A percentile compares a stretch with the other conserved stretches of the same genome.
These are phyloP conservation scores for Gastrophryne carolinensis DNA, from an alignment of 2,797 vertebrate genomes.

Conservation along the genomic window DNA sequence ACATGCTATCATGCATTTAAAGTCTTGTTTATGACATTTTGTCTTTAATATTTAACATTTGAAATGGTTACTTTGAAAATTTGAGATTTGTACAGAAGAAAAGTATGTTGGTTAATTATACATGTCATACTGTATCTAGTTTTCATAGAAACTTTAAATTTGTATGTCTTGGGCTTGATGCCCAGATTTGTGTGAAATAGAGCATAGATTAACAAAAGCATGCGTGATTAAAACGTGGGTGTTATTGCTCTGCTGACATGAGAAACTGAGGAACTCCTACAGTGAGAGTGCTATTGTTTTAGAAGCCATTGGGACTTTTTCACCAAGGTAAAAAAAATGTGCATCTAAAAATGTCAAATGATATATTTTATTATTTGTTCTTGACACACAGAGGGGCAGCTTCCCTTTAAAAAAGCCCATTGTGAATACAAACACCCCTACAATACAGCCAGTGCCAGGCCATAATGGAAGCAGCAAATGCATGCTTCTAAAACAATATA, in stretches of 20 bases:
- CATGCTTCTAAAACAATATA: conserved; percentile 3
- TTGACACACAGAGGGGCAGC: conserved; percentile 6
- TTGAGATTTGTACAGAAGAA: too few species aligned
- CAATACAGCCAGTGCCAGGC: conserved; percentile 16
- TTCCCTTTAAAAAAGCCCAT: neutral
- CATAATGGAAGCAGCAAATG: conserved; percentile 14
- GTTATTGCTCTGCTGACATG: conserved; percentile 32
- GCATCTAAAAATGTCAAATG: conserved; percentile 4
- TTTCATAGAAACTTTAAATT: conserved; percentile 12
- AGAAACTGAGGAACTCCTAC: conserved; percentile 19
- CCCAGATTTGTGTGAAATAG: conserved; percentile 36
- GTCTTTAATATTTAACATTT: too few species aligned
- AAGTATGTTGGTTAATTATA: too few species aligned
- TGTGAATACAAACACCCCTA: conserved; percentile 8
- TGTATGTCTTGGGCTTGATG: conserved; percentile 15
- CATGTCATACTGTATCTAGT: too few species aligned
- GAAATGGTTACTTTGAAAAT: too few species aligned
- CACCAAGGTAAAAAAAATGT: neutral
- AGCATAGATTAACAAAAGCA: conserved; percentile 39
- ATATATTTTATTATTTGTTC: neutral
- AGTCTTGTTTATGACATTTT: too few species aligned
- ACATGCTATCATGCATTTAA: too few species aligned
- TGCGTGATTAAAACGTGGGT: conserved; percentile 27
- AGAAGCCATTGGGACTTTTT: conserved; percentile 16
- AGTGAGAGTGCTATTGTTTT: conserved; percentile 19